These are phyloP conservation scores for Cacajao melanocephalus DNA, from an alignment of 2,797 vertebrate species.

Conservation along the genomic window DNA sequence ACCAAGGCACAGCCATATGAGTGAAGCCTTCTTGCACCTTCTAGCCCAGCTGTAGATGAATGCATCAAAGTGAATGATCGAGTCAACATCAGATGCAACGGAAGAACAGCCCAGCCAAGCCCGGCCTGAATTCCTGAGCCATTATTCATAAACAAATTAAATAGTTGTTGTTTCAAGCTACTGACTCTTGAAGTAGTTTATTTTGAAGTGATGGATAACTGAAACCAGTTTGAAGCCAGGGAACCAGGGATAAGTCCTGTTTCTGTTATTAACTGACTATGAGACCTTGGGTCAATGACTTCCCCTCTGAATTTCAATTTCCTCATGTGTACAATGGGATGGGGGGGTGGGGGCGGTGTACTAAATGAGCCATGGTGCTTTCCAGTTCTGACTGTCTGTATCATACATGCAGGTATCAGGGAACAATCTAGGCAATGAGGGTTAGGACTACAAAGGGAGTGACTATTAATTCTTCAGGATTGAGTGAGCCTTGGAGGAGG, in stretches of 20 bases:
- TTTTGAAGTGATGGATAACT: background rate
- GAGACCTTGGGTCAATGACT: background rate
- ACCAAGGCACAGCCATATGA: background rate
- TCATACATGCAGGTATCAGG: background rate
- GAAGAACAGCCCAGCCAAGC: background rate
- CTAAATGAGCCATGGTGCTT: background rate
- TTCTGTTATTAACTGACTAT: background rate
- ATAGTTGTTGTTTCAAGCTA: background rate
- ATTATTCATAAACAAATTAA: background rate
- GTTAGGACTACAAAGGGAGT: background rate
- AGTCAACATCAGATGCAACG: background rate
- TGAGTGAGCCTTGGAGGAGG: background rate
- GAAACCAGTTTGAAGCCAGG: background rate
- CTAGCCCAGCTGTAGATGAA: background rate
- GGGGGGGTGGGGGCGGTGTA: background rate
- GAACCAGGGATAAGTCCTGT: background rate
- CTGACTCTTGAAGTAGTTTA: background rate
- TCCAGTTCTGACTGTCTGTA: background rate
- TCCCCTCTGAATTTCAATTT: background rate
- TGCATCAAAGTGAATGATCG: background rate
- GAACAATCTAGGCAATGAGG: rapidly evolving
- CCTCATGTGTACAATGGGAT: background rate
- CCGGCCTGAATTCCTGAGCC: background rate
- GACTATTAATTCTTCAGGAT: background rate
- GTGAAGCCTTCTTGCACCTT: background rate